Percentiles rank a stretch among this genome's conserved stretches.
phyloP scores from a whole-genome alignment of 2,888 invertebrate species.

The Notodonta ziczac region DNA sequence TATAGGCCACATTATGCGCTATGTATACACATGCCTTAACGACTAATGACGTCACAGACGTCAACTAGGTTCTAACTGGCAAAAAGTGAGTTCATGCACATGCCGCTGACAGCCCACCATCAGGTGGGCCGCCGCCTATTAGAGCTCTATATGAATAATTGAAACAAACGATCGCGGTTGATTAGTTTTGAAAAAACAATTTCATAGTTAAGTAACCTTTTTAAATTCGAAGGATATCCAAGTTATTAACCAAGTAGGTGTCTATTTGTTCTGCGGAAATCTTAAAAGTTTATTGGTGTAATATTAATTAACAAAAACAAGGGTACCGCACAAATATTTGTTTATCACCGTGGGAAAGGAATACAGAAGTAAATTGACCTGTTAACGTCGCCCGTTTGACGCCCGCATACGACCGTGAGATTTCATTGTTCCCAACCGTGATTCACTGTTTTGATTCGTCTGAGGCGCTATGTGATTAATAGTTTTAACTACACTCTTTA shows the following conservation, averaged over 20 bases:
- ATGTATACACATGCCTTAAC: slow-evolving; percentile 25
- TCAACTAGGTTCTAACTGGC: slow-evolving; percentile 14
- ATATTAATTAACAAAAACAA: slow-evolving; percentile 50
- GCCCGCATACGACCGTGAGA: slow-evolving; percentile 82
- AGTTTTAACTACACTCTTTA: slow-evolving; percentile 59
- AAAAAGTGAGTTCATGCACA: slow-evolving; percentile 39
- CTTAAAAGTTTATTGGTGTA: slow-evolving; percentile 21
- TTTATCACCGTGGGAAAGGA: slow-evolving; percentile 78
- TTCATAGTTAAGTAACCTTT: not conserved
- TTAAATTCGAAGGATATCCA: slow-evolving; percentile 1
- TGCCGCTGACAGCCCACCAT: slow-evolving; percentile 35
- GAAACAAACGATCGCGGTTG: slow-evolving; percentile 36
- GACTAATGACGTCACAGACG: slow-evolving; percentile 36
- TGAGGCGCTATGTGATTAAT: slow-evolving; percentile 69
- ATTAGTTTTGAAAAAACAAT: slow-evolving; percentile 22
- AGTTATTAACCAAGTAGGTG: not conserved
- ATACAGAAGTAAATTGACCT: slow-evolving; percentile 77
- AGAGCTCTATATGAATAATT: slow-evolving; percentile 44
- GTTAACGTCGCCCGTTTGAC: slow-evolving; percentile 73
- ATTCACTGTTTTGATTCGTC: slow-evolving; percentile 76
- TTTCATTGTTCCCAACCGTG: slow-evolving; percentile 73
- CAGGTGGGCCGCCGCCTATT: slow-evolving; percentile 40
- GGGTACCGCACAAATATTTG: slow-evolving; percentile 57
- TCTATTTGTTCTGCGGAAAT: not conserved
- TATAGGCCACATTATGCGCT: slow-evolving; percentile 10